Base-by-base conservation (phyloP, 2,797 vertebrate genomes). In the Tragopan temminckii region DNA sequence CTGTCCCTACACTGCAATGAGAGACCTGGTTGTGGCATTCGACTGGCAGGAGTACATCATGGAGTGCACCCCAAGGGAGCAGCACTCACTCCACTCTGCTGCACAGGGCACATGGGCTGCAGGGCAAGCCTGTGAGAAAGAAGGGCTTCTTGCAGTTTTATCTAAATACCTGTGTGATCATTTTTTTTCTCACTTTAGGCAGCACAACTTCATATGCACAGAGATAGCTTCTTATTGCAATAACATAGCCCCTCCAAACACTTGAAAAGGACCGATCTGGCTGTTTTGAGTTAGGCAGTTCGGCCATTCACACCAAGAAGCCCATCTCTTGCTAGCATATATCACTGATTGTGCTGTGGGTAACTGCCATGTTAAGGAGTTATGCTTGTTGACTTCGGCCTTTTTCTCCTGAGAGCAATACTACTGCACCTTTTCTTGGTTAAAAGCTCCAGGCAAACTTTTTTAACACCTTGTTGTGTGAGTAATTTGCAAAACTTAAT, bases 291-390 rank as follows among this genome's bases (percentile, higher is more conserved):
- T 74, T 17, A 31, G 1, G 6, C 31, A 45, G 70, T 40, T 19
- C 62, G 83, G 15, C 24, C 76, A 64, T 25, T 48, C 42, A 35
- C 40, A 33, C 75, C 64, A 42, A 45, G 75, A 71, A 48, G 11
- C 17, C 11, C 1, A 0, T 24, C 24, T 61, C 38, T 33, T 79
- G 21, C n/a, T 80, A 33, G 11, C 1, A 0, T 2, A 3, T 31
- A 6, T 2, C 29, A 53, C 11, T 31, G 43, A 45, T 35, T 35
- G 11, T 19, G 9, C 36, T n/a, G 12, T 38, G 75, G 35, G 21
- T 13, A 42, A 58, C 25, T 17, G 36, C 24, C 70, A 7, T 5
- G 12, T 11, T 61, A 29, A 16, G 35, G 57, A 78, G 24, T 8
- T 84, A 57, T 1, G 0, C 43, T 29, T 77, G 21, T n/a, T 55